Evolutionary conservation across 2,797 vertebrate genomes (phyloP), one percentile per base, ranked within the genome.

Genomic region (Anas bernieri): DNA sequence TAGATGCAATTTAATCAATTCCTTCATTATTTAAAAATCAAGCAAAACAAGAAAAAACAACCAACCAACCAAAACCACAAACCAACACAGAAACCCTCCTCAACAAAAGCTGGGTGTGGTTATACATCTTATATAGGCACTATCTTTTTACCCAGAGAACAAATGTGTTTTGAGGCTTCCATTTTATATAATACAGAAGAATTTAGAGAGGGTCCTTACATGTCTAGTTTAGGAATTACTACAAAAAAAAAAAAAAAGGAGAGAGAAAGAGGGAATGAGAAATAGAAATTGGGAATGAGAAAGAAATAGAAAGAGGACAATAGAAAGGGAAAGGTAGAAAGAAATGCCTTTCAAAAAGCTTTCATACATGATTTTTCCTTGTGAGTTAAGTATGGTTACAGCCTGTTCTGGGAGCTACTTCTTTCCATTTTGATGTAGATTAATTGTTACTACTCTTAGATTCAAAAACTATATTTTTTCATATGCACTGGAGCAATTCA

Each of bases 101-200:
- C 11, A n/a, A 67, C 6, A 69, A 66, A 88, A 90, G 37, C 2
- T 67, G 35, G 72, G 20, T 16, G 11, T 13, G 9, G 14, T 28
- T 64, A 37, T 18, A 4, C 9, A 48, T 5, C 30, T 87, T 88
- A 28, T 33, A 45, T 54, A 77, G 26, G 7, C 31, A 9, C 7
- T 86, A 15, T 48, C 22, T 48, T 22, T 48, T 48, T 7, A 48
- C 46, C 22, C 46, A 48, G 22, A 48, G 59, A 76, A 52, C 4
- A 66, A 80, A 82, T 28, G 15, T 20, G 21, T 73, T 89, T 79
- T 73, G 63, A 92, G 26, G 9, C 45, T 88, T 77, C 26, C 52
- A 28, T 67, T 90, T 86, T 72, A 41, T 55, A 46, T 5, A 84
- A 7, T 11, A 18, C 17, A 20, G 70, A 88, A 82, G 77, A 59